Conservation (phyloP, 1,140 invertebrate species). For the Daktulosphaira vitifoliae region DNA sequence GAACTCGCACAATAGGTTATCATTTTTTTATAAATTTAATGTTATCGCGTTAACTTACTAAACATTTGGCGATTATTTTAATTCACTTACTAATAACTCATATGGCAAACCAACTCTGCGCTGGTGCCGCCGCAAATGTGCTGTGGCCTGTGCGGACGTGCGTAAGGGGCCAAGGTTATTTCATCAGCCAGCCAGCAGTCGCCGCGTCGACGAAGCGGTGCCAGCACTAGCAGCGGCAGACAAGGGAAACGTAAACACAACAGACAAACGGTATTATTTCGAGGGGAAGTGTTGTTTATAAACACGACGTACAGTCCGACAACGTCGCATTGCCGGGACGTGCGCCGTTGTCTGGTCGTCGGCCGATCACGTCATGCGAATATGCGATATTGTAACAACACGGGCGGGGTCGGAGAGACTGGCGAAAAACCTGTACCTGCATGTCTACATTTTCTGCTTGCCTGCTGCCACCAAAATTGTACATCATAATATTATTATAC, state of each 20-base stretch:
- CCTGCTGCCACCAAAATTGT: too few species aligned
- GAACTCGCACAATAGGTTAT: too few species aligned
- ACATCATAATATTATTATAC: too few species aligned
- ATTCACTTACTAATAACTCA: too few species aligned
- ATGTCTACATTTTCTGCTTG: background rate
- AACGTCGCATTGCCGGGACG: constrained; percentile 15
- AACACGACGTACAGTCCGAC: constrained; percentile 8
- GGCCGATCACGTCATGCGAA: too few species aligned
- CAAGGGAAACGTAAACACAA: constrained; percentile 20
- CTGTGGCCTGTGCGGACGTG: background rate
- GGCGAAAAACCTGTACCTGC: too few species aligned
- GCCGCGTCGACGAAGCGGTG: background rate
- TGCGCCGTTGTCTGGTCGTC: background rate
- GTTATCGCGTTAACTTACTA: too few species aligned
- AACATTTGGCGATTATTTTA: too few species aligned
- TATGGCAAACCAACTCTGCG: background rate
- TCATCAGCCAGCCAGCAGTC: constrained; percentile 11
- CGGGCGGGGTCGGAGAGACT: background rate
- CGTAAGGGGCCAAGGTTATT: constrained; percentile 32
- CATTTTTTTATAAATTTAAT: too few species aligned
- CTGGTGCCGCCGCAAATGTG: background rate
- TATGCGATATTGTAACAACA: too few species aligned
- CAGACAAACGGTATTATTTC: constrained; percentile 15
- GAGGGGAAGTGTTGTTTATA: constrained; percentile 20
- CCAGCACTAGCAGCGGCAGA: background rate